A percentile compares a stretch with the other conserved stretches of the same genome.
Evolutionary conservation across 2,888 invertebrate species (phyloP).

Genomic region (Polydrusus tereticollis): DNA sequence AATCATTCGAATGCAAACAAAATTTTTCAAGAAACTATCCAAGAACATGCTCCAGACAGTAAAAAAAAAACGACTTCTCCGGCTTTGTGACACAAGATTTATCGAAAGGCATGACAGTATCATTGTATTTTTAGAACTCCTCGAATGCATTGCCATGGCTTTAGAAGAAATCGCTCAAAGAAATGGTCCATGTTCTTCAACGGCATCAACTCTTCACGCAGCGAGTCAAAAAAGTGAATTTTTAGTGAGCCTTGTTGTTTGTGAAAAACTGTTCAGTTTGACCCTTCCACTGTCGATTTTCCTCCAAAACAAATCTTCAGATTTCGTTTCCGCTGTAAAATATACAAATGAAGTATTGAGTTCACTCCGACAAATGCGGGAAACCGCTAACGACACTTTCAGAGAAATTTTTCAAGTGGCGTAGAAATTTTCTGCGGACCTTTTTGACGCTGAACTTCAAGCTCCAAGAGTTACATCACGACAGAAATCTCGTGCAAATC

Average conservation of each 20-base stretch:
- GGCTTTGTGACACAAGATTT: slow-evolving; percentile 19
- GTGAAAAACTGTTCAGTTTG: slow-evolving; percentile 6
- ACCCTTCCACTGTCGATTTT: no score
- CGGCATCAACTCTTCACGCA: not conserved
- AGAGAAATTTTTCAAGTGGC: slow-evolving; percentile 6
- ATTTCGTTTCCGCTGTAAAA: slow-evolving; percentile 10
- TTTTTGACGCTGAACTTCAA: slow-evolving; percentile 6
- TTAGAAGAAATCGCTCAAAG: no score
- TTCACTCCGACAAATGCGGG: not conserved
- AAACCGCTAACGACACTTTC: not conserved
- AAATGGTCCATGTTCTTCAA: no score
- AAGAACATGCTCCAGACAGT: slow-evolving; percentile 1
- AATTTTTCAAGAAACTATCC: not conserved
- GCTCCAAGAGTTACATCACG: slow-evolving; percentile 4
- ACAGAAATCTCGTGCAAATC: slow-evolving; percentile 2
- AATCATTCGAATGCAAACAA: not conserved
- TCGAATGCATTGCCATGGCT: slow-evolving; percentile 14
- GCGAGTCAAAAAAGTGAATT: slow-evolving; percentile 6
- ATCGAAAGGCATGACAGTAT: slow-evolving; percentile 26
- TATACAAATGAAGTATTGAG: not conserved
- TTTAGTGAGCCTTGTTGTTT: not conserved
- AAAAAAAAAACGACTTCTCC: slow-evolving; percentile 15
- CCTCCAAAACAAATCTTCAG: slow-evolving; percentile 1
- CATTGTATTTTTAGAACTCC: not conserved
- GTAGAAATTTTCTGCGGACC: not conserved